phyloP scores from a whole-genome alignment of 2,113 vertebrate genomes.

The Psittacara wagleri region DNA sequence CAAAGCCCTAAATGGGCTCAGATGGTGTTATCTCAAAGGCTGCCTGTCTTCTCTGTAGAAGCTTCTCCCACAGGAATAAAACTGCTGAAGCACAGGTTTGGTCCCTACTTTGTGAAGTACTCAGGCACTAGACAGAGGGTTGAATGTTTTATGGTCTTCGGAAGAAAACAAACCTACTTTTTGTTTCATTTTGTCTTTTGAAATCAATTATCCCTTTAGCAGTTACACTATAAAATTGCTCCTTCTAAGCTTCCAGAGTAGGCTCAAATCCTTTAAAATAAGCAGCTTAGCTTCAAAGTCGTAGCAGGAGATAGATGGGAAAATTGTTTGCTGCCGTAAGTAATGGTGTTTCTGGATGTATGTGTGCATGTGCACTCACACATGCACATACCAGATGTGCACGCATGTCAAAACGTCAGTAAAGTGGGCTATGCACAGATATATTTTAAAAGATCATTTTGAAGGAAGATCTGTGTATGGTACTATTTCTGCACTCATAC shows the following conservation, averaged over 20 bases:
- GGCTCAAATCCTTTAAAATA: constrained; percentile 1
- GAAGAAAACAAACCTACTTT: not conserved
- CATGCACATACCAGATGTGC: fast-evolving
- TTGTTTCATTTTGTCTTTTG: not conserved
- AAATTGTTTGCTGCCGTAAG: not conserved
- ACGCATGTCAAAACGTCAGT: not conserved
- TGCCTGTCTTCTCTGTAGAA: not conserved
- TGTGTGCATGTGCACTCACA: not conserved
- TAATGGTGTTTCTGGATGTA: not conserved
- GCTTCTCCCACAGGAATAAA: not conserved
- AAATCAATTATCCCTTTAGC: not conserved
- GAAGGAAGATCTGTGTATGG: not conserved
- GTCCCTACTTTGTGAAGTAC: not conserved
- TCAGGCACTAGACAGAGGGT: too few relatives aligned
- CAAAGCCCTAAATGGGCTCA: constrained; percentile 36
- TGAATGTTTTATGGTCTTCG: not conserved
- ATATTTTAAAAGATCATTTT: not conserved
- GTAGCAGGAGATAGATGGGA: not conserved
- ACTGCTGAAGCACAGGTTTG: not conserved
- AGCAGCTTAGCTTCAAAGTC: constrained; percentile 25
- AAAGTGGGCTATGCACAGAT: not conserved
- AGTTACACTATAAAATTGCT: not conserved
- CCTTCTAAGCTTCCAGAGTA: not conserved
- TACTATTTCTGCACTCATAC: not conserved
- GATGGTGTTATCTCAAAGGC: not conserved